A percentile compares a stretch with the other conserved stretches of the same genome.
Conservation (phyloP, 2,888 invertebrate genomes). For the Macaria liturata region DNA sequence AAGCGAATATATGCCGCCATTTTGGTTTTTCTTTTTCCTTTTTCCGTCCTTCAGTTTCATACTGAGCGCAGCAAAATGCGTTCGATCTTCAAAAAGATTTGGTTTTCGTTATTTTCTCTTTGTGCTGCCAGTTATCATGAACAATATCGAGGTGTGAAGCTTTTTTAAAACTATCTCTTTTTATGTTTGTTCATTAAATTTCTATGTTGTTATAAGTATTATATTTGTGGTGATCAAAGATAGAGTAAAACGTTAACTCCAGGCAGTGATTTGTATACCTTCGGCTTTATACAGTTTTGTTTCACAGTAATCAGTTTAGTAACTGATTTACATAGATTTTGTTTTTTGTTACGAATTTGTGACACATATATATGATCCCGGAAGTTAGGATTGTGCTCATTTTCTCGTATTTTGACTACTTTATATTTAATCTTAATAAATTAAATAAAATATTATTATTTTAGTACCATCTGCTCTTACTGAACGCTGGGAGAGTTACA, state of each 20-base stretch:
- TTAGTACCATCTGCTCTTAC: slow-evolving; percentile 59
- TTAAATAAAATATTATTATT: slow-evolving; percentile 32
- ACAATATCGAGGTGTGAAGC: slow-evolving; percentile 63
- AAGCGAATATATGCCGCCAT: slow-evolving; percentile 10
- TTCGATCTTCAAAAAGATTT: slow-evolving; percentile 28
- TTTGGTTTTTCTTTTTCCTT: slow-evolving; percentile 3
- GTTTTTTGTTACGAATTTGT: not conserved
- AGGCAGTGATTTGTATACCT: no score
- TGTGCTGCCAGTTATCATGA: slow-evolving; percentile 63
- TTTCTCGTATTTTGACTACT: not conserved
- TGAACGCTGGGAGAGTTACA: slow-evolving; percentile 65
- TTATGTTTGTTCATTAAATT: not conserved
- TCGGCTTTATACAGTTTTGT: no score
- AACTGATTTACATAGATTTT: not conserved
- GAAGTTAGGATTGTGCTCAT: not conserved
- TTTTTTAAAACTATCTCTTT: not conserved
- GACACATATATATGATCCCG: not conserved
- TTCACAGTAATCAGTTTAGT: no score
- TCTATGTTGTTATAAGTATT: slow-evolving; percentile 6
- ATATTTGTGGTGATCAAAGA: not conserved
- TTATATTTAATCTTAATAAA: not conserved
- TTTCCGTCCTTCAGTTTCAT: not conserved
- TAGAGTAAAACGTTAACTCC: no score
- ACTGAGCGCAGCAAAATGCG: slow-evolving; percentile 19
- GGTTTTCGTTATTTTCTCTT: slow-evolving; percentile 34